Percentiles rank a stretch among this genome's conserved stretches.
phyloP scores from a whole-genome alignment of 2,113 vertebrate genomes.

The Cryptotis parvus region DNA sequence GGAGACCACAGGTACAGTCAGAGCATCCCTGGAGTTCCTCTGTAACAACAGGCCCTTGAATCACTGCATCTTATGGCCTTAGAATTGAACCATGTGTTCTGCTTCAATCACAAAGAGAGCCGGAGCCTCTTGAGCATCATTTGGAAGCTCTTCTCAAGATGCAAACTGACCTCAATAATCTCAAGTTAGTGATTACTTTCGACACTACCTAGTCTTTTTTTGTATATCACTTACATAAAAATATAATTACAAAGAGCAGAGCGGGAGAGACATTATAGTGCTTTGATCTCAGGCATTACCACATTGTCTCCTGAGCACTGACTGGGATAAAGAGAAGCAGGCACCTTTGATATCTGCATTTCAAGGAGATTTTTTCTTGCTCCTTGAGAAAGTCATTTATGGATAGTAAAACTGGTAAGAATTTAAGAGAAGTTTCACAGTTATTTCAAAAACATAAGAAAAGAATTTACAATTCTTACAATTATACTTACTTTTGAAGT shows the following conservation, averaged over 20 bases:
- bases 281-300: too few relatives aligned
- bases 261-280: too few relatives aligned
- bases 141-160: too few relatives aligned
- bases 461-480: background rate
- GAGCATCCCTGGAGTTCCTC: too few relatives aligned
- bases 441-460: background rate
- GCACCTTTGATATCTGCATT: background rate
- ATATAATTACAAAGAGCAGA: background rate
- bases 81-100: too few relatives aligned
- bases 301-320: too few relatives aligned
- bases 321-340: background rate
- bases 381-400: background rate
- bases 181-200: background rate
- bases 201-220: background rate
- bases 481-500: too few relatives aligned
- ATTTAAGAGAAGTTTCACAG: background rate
- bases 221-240: background rate
- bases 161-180: background rate
- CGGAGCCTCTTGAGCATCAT: too few relatives aligned
- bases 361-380: background rate
- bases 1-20: too few relatives aligned
- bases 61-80: too few relatives aligned
- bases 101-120: too few relatives aligned
- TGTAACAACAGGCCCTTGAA: too few relatives aligned
- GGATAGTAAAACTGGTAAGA: background rate